phyloP scores from a whole-genome alignment of 1,140 invertebrate species.

The Cydia fagiglandana region DNA sequence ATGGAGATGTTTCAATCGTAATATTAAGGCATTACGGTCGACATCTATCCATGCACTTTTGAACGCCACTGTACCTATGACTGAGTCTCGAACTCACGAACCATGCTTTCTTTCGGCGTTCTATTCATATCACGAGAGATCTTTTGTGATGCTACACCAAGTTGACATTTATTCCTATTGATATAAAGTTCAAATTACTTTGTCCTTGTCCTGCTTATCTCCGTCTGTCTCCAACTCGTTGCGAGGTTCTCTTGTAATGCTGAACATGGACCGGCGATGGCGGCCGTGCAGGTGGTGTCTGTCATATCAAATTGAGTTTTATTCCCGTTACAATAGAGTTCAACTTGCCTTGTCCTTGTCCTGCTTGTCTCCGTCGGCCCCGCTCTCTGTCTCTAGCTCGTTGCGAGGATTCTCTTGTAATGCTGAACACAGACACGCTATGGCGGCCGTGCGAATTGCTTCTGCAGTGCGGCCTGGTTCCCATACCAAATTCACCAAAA shows the following conservation, averaged over 20 bases:
- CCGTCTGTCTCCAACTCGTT: neutral
- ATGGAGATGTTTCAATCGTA: no score
- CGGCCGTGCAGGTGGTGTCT: conserved; percentile 88
- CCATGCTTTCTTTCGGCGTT: no score
- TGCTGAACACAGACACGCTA: conserved; percentile 86
- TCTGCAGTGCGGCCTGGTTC: conserved; percentile 89
- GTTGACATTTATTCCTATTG: no score
- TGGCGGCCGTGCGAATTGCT: conserved; percentile 88
- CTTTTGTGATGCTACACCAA: no score
- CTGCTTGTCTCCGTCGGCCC: conserved; percentile 50
- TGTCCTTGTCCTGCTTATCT: neutral
- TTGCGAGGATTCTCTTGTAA: conserved; percentile 79
- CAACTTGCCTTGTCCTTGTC: conserved; percentile 43
- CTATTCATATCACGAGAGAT: no score
- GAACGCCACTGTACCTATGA: no score
- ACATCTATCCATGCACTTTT: no score
- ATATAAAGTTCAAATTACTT: neutral
- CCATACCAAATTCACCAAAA: conserved; percentile 90
- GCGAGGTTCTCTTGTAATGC: conserved; percentile 80
- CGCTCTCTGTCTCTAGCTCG: conserved; percentile 36
- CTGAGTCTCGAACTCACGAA: no score
- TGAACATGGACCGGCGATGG: conserved; percentile 86
- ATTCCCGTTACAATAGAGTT: neutral
- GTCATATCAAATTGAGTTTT: conserved; percentile 49
- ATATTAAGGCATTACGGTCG: no score